Percentiles rank a stretch among this genome's conserved stretches.
Conservation (phyloP, 1,140 invertebrate species). For the Myzus persicae region DNA sequence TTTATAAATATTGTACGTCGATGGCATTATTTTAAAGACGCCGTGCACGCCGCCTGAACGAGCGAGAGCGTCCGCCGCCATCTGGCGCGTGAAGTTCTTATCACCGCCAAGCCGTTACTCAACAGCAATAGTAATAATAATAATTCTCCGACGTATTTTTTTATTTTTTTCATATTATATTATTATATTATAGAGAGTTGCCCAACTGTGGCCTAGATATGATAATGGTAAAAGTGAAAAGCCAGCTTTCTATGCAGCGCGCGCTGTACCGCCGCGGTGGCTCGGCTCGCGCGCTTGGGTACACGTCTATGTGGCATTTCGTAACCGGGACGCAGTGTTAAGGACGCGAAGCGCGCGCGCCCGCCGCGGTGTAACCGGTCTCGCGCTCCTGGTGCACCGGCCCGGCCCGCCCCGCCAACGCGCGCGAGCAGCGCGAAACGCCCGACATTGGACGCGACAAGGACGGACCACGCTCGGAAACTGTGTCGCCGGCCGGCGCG, state of each 20-base stretch:
- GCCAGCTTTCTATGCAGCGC: conserved; percentile 39
- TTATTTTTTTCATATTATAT: not conserved
- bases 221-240: conserved; percentile 54
- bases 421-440: conserved; percentile 33
- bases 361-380: not conserved
- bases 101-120: not conserved
- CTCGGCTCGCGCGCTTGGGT: not conserved
- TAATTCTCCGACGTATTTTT: not conserved
- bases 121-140: not conserved
- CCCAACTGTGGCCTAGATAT: conserved; percentile 46
- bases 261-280: not conserved
- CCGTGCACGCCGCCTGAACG: no score
- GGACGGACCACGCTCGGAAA: conserved; percentile 31
- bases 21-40: not conserved
- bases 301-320: conserved; percentile 16
- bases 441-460: conserved; percentile 57
- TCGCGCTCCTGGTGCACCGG: not conserved
- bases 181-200: conserved; percentile 53
- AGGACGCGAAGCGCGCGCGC: conserved; percentile 41
- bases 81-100: not conserved
- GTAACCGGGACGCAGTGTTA: conserved; percentile 55
- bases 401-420: not conserved
- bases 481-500: conserved; percentile 46
- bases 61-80: not conserved
- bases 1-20: not conserved